phyloP scores from a whole-genome alignment of 1,140 invertebrate genomes.

The Thereuonema tuberculata region DNA sequence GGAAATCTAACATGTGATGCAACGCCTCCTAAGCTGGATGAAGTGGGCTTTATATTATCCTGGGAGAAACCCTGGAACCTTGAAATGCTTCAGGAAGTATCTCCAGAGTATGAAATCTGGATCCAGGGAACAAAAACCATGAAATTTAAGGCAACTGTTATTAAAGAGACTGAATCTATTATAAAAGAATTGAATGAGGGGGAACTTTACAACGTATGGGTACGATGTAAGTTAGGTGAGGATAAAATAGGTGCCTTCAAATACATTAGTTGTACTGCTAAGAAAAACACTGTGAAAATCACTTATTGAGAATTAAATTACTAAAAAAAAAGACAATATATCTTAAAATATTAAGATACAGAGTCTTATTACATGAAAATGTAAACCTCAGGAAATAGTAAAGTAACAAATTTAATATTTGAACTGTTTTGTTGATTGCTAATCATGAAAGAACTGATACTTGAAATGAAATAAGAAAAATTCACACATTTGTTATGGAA shows the following conservation, averaged over 20 bases:
- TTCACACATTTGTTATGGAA: too few relatives aligned
- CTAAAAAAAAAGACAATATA: too few relatives aligned
- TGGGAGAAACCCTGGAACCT: neutral
- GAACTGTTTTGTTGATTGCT: too few relatives aligned
- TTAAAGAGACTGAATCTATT: neutral
- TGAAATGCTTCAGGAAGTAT: neutral
- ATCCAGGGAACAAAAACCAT: neutral
- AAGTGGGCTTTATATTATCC: neutral
- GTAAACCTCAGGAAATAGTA: too few relatives aligned
- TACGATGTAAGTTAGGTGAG: neutral
- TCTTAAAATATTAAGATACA: too few relatives aligned
- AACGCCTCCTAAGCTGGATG: neutral
- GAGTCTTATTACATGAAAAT: too few relatives aligned
- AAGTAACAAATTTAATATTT: too few relatives aligned
- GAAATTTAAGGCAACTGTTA: neutral
- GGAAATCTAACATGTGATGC: neutral
- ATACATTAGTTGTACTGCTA: neutral
- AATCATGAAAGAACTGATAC: too few relatives aligned
- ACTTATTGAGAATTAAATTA: too few relatives aligned
- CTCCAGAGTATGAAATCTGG: neutral
- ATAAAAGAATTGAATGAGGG: neutral
- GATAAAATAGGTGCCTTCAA: neutral
- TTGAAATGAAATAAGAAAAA: too few relatives aligned
- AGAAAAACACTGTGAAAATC: too few relatives aligned
- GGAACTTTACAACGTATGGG: neutral